A percentile compares a stretch with the other conserved stretches of the same genome.
Conservation (phyloP, 2,113 vertebrate genomes). For the Varanus salvator region DNA sequence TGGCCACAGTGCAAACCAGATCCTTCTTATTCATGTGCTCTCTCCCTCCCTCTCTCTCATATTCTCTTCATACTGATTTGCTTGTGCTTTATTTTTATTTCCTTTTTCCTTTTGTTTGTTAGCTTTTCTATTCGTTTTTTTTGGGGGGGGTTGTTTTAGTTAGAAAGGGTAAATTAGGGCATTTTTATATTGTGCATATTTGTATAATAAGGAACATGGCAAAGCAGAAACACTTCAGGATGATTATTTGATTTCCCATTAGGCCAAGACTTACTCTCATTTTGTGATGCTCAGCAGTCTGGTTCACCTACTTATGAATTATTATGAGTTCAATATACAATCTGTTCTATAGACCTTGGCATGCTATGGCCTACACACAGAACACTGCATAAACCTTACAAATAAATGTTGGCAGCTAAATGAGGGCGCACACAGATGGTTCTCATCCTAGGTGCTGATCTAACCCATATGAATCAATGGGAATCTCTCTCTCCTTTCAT, state of each 20-base stretch:
- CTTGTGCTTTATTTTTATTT: neutral
- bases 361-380: neutral
- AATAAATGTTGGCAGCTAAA: constrained; percentile 58
- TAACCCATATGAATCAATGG: constrained; percentile 62
- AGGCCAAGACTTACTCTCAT: neutral
- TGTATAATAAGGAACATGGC: neutral
- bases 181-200: neutral
- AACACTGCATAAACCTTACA: constrained; percentile 20
- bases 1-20: too few species aligned
- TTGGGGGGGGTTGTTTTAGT: neutral
- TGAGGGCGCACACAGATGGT: constrained; percentile 64
- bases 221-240: neutral
- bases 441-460: constrained; percentile 65
- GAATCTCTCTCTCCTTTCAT: constrained; percentile 64
- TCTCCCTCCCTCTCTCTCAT: too few species aligned
- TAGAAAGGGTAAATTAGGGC: neutral
- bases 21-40: too few species aligned
- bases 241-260: neutral
- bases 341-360: neutral
- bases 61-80: neutral
- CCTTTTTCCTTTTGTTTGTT: neutral
- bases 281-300: neutral
- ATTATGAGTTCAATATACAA: neutral
- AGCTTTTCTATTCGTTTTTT: neutral
- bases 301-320: neutral